Conservation (phyloP, 2,797 vertebrate species). For the Delichon dasypus region DNA sequence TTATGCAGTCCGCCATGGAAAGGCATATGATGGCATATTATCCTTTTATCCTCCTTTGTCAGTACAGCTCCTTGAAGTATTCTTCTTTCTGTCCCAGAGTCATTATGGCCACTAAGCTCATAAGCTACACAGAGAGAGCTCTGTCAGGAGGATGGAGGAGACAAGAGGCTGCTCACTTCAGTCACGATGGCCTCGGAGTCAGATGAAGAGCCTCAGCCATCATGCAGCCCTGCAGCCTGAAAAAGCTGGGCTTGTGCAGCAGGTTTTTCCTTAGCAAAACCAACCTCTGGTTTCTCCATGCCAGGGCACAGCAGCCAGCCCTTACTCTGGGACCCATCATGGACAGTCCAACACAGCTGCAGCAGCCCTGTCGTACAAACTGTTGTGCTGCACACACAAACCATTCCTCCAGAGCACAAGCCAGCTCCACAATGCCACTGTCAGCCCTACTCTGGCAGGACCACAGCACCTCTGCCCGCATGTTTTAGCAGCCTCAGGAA, state of each 20-base stretch:
- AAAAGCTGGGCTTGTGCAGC: neutral
- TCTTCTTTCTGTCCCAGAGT: slow-evolving; percentile 18
- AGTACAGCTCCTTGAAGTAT: neutral
- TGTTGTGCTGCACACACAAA: accelerated
- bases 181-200: accelerated
- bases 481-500: accelerated
- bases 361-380: accelerated
- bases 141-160: neutral
- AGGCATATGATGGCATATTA: neutral
- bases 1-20: neutral
- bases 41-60: slow-evolving; percentile 33
- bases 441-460: accelerated
- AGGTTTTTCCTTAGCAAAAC: neutral
- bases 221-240: accelerated
- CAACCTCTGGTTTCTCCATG: neutral
- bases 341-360: accelerated
- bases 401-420: neutral
- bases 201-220: neutral
- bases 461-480: too few species aligned
- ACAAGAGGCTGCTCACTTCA: slow-evolving; percentile 21
- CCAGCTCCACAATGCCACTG: accelerated
- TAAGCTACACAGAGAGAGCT: neutral
- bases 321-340: accelerated
- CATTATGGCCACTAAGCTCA: neutral
- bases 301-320: neutral